Conservation (phyloP, 2,113 vertebrate species). For the Leptocoma aspasia region DNA sequence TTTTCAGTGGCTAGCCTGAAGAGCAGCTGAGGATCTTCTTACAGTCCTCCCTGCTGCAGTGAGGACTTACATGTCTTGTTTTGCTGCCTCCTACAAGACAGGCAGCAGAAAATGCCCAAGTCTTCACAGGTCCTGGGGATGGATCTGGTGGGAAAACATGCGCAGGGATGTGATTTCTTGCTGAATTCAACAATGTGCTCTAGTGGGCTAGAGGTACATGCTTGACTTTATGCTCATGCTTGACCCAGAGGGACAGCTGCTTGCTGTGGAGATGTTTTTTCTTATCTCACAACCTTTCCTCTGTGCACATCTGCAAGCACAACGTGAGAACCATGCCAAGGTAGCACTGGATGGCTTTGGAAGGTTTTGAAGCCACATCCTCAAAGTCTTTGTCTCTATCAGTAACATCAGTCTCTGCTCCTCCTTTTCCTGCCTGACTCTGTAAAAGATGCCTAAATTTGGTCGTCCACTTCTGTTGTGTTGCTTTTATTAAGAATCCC, state of each 20-base stretch:
- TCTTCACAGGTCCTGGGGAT: neutral
- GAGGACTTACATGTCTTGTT: neutral
- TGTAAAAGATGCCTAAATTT: neutral
- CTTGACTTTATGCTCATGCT: neutral
- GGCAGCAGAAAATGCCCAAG: neutral
- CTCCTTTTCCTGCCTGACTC: neutral
- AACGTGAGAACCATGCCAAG: neutral
- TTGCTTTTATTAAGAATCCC: neutral
- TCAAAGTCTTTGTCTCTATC: neutral
- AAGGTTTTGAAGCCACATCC: neutral
- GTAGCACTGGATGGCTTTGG: neutral
- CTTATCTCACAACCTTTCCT: accelerated
- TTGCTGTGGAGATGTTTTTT: neutral
- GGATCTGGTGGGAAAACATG: neutral
- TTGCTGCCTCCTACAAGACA: neutral
- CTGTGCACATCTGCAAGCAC: neutral
- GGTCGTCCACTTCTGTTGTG: neutral
- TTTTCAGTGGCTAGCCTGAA: neutral
- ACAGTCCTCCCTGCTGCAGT: neutral
- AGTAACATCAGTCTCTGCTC: neutral
- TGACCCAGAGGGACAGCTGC: neutral
- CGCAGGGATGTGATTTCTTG: neutral
- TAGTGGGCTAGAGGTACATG: neutral
- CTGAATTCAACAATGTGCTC: neutral
- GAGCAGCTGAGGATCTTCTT: neutral